phyloP scores from a whole-genome alignment of 1,140 invertebrate genomes.

The Akabosia matsudoensis region DNA sequence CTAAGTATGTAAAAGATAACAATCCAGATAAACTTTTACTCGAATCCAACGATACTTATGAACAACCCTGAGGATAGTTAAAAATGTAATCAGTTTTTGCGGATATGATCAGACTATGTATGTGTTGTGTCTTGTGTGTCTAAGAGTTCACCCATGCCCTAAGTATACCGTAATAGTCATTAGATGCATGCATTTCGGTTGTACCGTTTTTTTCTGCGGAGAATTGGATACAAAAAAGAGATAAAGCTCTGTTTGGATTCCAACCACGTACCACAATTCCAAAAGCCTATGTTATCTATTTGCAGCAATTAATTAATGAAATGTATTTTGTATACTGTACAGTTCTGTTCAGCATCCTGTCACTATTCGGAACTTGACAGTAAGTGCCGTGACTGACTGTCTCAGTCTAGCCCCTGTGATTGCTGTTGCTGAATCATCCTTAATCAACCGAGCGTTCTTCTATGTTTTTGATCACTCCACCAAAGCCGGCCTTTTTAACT shows the following conservation, averaged over 20 bases:
- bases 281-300: neutral
- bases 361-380: slow-evolving; percentile 82
- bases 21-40: too few species aligned
- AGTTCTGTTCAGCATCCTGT: slow-evolving; percentile 81
- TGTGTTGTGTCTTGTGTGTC: too few species aligned
- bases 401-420: slow-evolving; percentile 78
- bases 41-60: too few species aligned
- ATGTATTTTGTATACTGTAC: neutral
- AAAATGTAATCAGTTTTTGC: too few species aligned
- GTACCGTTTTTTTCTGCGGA: too few species aligned
- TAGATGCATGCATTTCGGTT: too few species aligned
- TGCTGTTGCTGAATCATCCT: slow-evolving; percentile 40
- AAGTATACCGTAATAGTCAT: too few species aligned
- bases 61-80: too few species aligned
- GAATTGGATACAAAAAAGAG: neutral
- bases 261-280: slow-evolving; percentile 2
- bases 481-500: slow-evolving; percentile 75
- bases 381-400: slow-evolving; percentile 87
- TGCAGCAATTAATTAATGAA: slow-evolving; percentile 1
- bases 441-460: slow-evolving; percentile 67
- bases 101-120: too few species aligned
- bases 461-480: slow-evolving; percentile 92
- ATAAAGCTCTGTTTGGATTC: neutral
- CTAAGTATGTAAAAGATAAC: too few species aligned
- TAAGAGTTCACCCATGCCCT: too few species aligned